These are phyloP conservation scores for Huso huso DNA, from an alignment of 2,797 vertebrate species.

Conservation along the genomic window DNA sequence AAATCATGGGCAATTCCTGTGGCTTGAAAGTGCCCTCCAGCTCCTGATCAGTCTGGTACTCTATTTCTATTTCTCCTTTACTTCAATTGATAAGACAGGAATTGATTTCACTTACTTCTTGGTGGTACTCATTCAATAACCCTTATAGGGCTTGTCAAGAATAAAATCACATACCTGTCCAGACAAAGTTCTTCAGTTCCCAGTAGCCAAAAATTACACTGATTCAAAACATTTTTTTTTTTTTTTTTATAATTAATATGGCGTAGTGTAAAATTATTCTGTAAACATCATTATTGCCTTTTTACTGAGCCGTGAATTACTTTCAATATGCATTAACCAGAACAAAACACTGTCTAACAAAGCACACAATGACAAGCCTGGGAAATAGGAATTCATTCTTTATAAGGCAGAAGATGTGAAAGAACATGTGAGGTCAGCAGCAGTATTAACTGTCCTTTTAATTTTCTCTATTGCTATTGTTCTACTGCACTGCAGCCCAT, in stretches of 20 bases:
- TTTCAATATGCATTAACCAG: background rate
- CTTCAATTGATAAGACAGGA: no score
- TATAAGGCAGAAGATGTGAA: background rate
- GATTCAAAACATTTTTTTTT: background rate
- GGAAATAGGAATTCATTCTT: background rate
- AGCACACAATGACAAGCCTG: background rate
- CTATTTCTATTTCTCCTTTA: no score
- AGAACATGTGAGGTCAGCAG: background rate
- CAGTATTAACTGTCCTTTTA: background rate
- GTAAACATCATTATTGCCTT: background rate
- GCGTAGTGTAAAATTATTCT: background rate
- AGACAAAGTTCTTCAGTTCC: no score
- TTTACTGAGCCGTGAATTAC: no score
- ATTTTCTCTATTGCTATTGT: background rate
- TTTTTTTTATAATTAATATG: background rate
- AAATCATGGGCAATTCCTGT: no score
- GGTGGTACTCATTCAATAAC: no score
- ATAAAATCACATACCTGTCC: no score
- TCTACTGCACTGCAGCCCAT: background rate
- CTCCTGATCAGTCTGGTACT: no score
- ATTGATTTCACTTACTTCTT: no score
- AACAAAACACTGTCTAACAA: background rate
- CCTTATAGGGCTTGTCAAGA: no score
- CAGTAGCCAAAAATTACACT: no score
- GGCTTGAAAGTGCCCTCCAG: no score